A percentile compares a stretch with the other conserved stretches of the same genome.
Conservation (phyloP, 2,113 vertebrate species). For the Delphinus delphis region DNA sequence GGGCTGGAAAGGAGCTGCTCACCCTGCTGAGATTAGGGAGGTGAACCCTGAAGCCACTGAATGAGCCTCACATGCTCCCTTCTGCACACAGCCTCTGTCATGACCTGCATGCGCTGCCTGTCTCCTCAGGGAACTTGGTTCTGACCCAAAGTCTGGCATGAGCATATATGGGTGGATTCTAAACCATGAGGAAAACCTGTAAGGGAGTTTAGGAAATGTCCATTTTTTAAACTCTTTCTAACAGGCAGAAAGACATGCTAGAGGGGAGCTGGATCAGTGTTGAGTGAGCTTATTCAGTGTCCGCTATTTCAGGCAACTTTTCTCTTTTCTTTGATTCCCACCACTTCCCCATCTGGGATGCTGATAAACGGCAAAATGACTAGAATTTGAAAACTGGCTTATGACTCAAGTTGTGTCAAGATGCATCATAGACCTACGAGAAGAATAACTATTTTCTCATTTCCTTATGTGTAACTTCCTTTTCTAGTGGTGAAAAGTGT, state of each 20-base stretch:
- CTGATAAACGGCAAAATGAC: background rate
- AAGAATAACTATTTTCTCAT: background rate
- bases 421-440: background rate
- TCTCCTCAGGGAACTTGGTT: background rate
- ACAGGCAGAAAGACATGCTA: background rate
- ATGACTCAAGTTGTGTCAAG: background rate
- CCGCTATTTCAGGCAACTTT: background rate
- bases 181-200: background rate
- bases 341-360: accelerated
- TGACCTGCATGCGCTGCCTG: background rate
- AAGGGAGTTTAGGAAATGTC: background rate
- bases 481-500: background rate
- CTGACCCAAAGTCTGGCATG: background rate
- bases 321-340: background rate
- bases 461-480: background rate
- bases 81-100: no score
- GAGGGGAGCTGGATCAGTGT: no score
- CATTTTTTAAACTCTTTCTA: background rate
- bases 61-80: background rate
- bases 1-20: background rate
- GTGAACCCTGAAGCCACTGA: accelerated
- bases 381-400: background rate
- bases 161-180: background rate
- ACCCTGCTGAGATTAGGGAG: background rate
- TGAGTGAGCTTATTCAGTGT: background rate